Percentiles rank a stretch among this genome's conserved stretches.
These are phyloP conservation scores for Gymnarchus niloticus DNA, from an alignment of 2,113 vertebrate genomes.

Conservation along the genomic window DNA sequence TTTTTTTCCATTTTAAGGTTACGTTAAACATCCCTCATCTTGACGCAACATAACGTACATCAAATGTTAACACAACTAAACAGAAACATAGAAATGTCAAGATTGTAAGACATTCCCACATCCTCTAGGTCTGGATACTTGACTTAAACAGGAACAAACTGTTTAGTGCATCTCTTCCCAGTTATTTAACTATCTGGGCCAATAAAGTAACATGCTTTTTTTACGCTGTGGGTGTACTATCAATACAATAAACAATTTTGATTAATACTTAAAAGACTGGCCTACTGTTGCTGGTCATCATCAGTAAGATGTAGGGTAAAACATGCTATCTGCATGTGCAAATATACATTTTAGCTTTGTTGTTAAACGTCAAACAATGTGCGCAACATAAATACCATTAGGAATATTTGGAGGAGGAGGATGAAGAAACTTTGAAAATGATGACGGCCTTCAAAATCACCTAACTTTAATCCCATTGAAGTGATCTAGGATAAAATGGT, in stretches of 20 bases:
- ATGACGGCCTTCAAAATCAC: too few species aligned
- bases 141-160: conserved; percentile 17
- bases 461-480: too few species aligned
- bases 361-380: too few species aligned
- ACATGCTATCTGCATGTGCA: not conserved
- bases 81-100: not conserved
- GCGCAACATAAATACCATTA: too few species aligned
- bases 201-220: not conserved
- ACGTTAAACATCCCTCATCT: not conserved
- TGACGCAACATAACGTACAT: not conserved
- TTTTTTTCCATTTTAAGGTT: conserved; percentile 3
- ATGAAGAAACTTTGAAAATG: too few species aligned
- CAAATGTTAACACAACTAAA: not conserved
- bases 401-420: too few species aligned
- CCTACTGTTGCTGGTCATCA: conserved; percentile 15
- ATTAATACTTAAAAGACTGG: conserved; percentile 17
- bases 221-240: not conserved
- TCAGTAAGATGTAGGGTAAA: not conserved
- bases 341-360: too few species aligned
- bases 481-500: too few species aligned
- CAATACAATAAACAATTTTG: conserved; percentile 10
- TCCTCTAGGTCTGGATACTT: not conserved
- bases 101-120: not conserved
- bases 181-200: not conserved
- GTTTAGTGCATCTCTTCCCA: conserved; percentile 1